Conservation (phyloP, 2,113 vertebrate genomes). For the Lonchura striata region DNA sequence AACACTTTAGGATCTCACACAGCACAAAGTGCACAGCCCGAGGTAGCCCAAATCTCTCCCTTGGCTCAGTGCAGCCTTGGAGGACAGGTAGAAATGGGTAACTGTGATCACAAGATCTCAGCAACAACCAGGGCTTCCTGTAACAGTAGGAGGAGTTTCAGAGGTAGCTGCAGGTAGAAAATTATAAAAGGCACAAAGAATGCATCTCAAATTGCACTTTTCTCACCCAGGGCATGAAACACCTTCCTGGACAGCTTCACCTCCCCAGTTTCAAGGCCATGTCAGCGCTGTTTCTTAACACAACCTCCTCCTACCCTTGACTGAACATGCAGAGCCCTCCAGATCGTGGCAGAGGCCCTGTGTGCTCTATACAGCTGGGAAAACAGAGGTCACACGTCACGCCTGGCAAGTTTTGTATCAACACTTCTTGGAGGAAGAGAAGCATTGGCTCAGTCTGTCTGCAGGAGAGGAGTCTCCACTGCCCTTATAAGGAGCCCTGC, state of each 20-base stretch:
- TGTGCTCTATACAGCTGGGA: not conserved
- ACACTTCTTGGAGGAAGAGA: conserved; percentile 29
- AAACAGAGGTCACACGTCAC: not conserved
- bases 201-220: not conserved
- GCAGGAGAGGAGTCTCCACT: conserved; percentile 22
- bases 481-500: conserved; percentile 63
- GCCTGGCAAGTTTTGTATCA: conserved; percentile 50
- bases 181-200: not conserved
- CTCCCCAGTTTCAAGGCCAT: not conserved
- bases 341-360: not conserved
- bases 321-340: not conserved
- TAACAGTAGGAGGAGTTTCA: not conserved
- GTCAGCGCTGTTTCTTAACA: not conserved
- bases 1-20: not conserved
- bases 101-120: not conserved
- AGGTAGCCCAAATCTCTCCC: not conserved
- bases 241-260: not conserved
- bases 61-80: not conserved
- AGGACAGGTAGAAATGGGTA: not conserved
- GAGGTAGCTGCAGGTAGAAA: not conserved
- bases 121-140: not conserved
- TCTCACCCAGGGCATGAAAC: not conserved
- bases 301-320: not conserved
- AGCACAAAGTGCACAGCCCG: not conserved
- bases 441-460: not conserved